Evolutionary conservation across 2,113 vertebrate species (phyloP).

Genomic region (Dasyornis broadbenti): DNA sequence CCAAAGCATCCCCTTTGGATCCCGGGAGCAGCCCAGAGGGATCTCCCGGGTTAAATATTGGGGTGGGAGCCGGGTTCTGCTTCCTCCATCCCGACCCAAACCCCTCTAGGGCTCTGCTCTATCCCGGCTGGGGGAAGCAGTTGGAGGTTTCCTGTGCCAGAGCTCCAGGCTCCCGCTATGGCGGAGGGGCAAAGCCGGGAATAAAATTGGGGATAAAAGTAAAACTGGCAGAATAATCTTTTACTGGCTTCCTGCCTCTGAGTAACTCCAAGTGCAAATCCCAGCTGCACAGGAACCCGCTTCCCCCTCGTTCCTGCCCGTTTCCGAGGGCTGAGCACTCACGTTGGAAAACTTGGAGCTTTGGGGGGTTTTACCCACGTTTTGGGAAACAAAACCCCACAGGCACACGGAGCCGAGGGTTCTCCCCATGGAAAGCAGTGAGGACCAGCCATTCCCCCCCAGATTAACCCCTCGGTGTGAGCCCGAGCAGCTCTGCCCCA

Average conservation of each 20-base stretch:
- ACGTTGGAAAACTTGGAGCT: rapidly evolving
- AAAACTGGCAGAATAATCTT: not conserved
- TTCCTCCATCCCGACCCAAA: not conserved
- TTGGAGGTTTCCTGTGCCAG: not conserved
- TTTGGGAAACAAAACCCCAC: rapidly evolving
- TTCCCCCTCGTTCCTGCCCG: rapidly evolving
- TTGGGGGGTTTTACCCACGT: not conserved
- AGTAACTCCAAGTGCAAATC: not conserved
- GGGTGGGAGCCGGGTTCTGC: not conserved
- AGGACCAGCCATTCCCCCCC: not conserved
- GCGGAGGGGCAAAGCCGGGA: rapidly evolving
- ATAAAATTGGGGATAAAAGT: not conserved
- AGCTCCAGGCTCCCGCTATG: not conserved
- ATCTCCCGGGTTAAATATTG: rapidly evolving
- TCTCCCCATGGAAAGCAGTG: not conserved
- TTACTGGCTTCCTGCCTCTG: not conserved
- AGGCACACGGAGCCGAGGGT: rapidly evolving
- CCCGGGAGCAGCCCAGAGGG: not conserved
- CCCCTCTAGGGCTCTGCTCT: rapidly evolving
- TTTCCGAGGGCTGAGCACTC: not conserved
- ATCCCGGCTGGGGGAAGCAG: not conserved
- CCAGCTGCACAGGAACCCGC: not conserved
- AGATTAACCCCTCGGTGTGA: not conserved
- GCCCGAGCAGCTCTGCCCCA: not conserved
- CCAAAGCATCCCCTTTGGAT: rapidly evolving